Percentiles rank a stretch among this genome's conserved stretches.
These are phyloP conservation scores for Sarcophaga subvicina DNA, from an alignment of 2,888 invertebrate genomes.

Conservation along the genomic window DNA sequence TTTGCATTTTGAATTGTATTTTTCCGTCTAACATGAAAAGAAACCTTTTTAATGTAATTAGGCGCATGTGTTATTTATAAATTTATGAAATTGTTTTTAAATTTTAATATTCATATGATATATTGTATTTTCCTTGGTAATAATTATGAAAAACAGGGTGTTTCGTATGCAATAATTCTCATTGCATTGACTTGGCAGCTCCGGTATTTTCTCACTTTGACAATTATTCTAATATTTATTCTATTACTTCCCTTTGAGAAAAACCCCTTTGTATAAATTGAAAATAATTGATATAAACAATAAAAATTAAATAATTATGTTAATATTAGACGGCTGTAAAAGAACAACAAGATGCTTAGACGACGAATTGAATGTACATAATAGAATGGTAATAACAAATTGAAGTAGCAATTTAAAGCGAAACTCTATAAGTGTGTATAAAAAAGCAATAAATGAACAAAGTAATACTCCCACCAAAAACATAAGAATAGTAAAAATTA, in stretches of 20 bases:
- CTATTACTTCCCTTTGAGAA: constrained; percentile 15
- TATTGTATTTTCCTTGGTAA: no score
- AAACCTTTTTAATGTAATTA: no score
- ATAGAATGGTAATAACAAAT: not conserved
- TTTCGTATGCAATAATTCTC: not conserved
- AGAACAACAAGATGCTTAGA: constrained; percentile 29
- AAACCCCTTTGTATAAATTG: constrained; percentile 3
- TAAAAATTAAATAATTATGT: constrained; percentile 32
- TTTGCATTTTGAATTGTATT: not conserved
- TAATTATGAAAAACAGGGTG: constrained; percentile 21
- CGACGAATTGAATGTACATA: not conserved
- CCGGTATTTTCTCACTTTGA: constrained; percentile 24
- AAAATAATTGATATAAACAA: constrained; percentile 35
- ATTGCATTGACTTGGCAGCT: constrained; percentile 24
- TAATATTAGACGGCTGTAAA: not conserved
- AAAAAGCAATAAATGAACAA: constrained; percentile 42
- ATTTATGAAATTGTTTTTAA: no score
- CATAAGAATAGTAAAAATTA: constrained; percentile 3
- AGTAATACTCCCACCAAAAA: constrained; percentile 64
- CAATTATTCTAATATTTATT: constrained; percentile 7
- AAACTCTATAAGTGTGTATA: constrained; percentile 15
- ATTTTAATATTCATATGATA: no score
- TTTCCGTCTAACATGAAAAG: no score
- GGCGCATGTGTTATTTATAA: no score
- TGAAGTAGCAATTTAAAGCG: not conserved